Conservation (phyloP, 2,888 invertebrate species). For the Oscheius myriophilus region DNA sequence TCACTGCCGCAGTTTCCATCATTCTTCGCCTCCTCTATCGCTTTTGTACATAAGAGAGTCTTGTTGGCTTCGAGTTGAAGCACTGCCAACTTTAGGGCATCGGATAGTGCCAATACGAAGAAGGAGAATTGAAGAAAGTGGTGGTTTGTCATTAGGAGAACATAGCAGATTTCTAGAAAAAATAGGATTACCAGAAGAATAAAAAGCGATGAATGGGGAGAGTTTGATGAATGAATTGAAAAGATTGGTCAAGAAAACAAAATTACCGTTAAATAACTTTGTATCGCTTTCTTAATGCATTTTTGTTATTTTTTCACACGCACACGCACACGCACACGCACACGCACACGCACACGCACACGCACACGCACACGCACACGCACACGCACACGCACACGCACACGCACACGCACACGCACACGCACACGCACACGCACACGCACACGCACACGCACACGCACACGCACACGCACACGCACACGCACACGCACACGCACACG, state of each 20-base stretch:
- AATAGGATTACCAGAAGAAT: slow-evolving; percentile 2
- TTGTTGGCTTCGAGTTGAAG: slow-evolving; percentile 6
- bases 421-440: too few species aligned
- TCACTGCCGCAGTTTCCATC: slow-evolving; percentile 21
- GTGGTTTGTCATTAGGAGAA: slow-evolving; percentile 17
- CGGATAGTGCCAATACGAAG: not conserved
- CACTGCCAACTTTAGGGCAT: slow-evolving; percentile 10
- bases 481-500: too few species aligned
- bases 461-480: too few species aligned
- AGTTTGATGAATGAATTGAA: not conserved
- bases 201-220: too few species aligned
- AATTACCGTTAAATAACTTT: not conserved
- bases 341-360: too few species aligned
- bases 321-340: too few species aligned
- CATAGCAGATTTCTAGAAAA: not conserved
- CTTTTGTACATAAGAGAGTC: slow-evolving; percentile 14
- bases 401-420: too few species aligned
- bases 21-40: not conserved
- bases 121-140: slow-evolving; percentile 7
- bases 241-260: not conserved
- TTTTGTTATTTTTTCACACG: too few species aligned
- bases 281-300: not conserved
- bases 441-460: too few species aligned
- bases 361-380: too few species aligned
- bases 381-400: too few species aligned